Evolutionary conservation across 2,888 invertebrate genomes (phyloP).

Genomic region (Malthinus seriepunctatus): DNA sequence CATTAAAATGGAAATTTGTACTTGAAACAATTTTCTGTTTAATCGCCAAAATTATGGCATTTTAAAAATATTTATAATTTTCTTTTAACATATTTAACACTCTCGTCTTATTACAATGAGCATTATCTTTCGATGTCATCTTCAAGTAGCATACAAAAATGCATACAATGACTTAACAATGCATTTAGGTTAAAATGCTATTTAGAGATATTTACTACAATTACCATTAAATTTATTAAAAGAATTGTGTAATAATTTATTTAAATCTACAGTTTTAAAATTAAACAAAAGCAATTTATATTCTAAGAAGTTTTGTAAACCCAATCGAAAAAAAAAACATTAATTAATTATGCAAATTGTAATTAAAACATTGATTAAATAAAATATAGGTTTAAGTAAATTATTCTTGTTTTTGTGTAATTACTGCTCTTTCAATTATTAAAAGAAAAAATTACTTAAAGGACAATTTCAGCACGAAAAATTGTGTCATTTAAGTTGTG

Average conservation of each 20-base stretch:
- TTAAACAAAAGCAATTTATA: too few species aligned
- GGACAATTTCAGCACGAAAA: not conserved
- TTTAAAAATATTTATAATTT: not conserved
- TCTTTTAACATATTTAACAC: conserved; percentile 1
- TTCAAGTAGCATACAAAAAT: conserved; percentile 6
- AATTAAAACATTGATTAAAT: too few species aligned
- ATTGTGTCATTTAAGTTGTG: not conserved
- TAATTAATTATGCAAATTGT: too few species aligned
- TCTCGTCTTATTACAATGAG: conserved; percentile 10
- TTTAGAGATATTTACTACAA: conserved; percentile 3
- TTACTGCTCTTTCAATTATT: too few species aligned
- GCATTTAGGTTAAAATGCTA: conserved; percentile 13
- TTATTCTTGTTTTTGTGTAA: too few species aligned
- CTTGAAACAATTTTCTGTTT: too few species aligned
- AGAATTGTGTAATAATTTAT: too few species aligned
- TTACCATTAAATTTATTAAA: not conserved
- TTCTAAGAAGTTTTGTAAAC: too few species aligned
- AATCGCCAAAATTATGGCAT: not conserved
- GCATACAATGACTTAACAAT: conserved; percentile 2
- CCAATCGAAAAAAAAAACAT: too few species aligned
- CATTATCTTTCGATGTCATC: conserved; percentile 13
- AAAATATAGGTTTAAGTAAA: too few species aligned
- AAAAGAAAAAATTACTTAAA: not conserved
- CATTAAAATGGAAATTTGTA: too few species aligned
- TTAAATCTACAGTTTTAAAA: too few species aligned